Base-by-base conservation (phyloP, 2,113 vertebrate species). In the Stigmatopora nigra region DNA sequence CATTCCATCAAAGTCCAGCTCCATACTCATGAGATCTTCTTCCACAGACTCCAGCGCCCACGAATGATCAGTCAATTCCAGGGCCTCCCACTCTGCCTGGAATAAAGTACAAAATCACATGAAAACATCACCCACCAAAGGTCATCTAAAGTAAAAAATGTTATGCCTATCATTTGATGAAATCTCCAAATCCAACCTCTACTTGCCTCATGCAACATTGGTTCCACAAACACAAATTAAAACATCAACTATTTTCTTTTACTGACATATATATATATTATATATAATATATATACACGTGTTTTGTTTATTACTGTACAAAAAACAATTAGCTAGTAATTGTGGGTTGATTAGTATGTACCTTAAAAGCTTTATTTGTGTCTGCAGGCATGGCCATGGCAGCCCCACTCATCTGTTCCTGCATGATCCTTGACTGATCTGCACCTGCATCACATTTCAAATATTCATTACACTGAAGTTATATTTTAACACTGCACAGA, bases 331-430 rank as follows among this genome's bases (percentile, higher is more conserved):
- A 31, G 25, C 25, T 31, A 31, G 25, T 31, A 31, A 31, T 41
- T 41, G 38, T 41, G 38, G 38, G 38, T 41, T 8, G 9, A 41
- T 41, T 13, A 12, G 1, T 5, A 53, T 91, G 53, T 91, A 99
- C 97, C 94, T 99, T 99, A 79, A 99, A 99, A 45, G 97, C 96
- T 89, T 99, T 99, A 89, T 98, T 99, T 66, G 97, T 97, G 56
- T 99, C 97, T 47, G 97, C 95, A 19, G 97, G 96, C 95, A 99
- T 98, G 73, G 96, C 96, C 95, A 98, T 95, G 61, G 97, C 97
- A 31, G 96, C 97, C 12, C 96, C 97, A 0, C 96, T 98, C 94
- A 98, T 98, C 87, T 99, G 97, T 70, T 99, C 97, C 79, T 99
- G 97, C 97, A 99, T 99, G 83, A 99, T 93, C 61, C 96, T 92